These are phyloP conservation scores for Brevipalpus yothersi DNA, from an alignment of 1,140 invertebrate species.

Conservation along the genomic window DNA sequence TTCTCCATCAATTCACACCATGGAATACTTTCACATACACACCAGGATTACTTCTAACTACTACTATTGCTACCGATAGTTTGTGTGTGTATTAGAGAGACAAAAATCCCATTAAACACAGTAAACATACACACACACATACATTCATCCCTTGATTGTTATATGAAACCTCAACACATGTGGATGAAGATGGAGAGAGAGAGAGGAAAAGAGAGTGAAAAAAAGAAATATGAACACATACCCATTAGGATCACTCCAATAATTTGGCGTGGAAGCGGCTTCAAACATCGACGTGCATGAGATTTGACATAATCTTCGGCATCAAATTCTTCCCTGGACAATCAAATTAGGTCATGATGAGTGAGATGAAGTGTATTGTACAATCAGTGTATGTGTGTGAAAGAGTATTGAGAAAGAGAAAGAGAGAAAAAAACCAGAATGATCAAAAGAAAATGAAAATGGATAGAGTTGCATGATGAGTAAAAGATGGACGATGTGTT, in stretches of 20 bases:
- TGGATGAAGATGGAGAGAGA: not conserved
- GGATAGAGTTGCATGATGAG: not conserved
- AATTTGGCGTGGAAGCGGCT: conserved; percentile 4
- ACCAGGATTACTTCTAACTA: no score
- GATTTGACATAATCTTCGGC: conserved; percentile 8
- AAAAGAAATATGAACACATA: not conserved
- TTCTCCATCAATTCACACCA: no score
- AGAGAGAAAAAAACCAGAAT: not conserved
- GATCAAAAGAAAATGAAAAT: not conserved
- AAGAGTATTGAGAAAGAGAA: no score
- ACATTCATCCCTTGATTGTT: not conserved
- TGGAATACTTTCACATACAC: no score
- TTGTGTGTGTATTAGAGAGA: no score
- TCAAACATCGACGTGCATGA: conserved; percentile 4
- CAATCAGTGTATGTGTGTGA: no score
- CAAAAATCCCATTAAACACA: no score
- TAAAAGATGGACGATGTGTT: no score
- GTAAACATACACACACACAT: no score
- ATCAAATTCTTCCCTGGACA: conserved; percentile 6
- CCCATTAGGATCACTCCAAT: conserved; percentile 4
- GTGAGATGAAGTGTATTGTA: not conserved
- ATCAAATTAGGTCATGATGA: not conserved
- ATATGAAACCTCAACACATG: not conserved
- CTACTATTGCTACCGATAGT: no score
- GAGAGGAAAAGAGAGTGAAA: not conserved